phyloP scores from a whole-genome alignment of 1,140 invertebrate genomes.

The Eurosta solidaginis region DNA sequence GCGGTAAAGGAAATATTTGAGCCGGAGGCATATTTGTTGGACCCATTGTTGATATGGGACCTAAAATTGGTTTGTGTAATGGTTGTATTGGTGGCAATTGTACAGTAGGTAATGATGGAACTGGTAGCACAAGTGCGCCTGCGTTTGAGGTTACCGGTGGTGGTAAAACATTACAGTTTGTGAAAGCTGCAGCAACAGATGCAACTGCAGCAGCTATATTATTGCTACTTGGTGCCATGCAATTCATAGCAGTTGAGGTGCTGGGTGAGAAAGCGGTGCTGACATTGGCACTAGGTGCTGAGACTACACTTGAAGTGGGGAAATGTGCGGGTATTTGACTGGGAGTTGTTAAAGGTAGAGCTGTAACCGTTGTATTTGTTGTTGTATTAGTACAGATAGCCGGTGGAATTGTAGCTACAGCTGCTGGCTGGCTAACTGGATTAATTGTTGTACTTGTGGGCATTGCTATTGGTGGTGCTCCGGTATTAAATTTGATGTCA shows the following conservation, averaged over 20 bases:
- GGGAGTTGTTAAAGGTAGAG: conserved; percentile 35
- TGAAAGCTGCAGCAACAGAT: not conserved
- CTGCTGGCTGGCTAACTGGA: conserved; percentile 31
- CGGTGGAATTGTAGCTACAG: not conserved
- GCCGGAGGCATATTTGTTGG: conserved; percentile 38
- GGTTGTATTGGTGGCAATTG: conserved; percentile 33
- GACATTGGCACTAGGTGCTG: conserved; percentile 34
- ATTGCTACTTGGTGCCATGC: conserved; percentile 2
- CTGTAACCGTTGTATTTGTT: conserved; percentile 41
- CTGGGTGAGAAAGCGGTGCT: conserved; percentile 32
- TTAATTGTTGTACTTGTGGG: conserved; percentile 39
- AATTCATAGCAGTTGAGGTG: not conserved
- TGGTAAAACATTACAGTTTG: not conserved
- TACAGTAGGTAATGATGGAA: conserved; percentile 42
- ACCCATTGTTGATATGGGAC: conserved; percentile 42
- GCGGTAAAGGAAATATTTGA: conserved; percentile 43
- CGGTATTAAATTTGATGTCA: conserved; percentile 41
- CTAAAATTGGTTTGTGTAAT: conserved; percentile 37
- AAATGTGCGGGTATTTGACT: conserved; percentile 36
- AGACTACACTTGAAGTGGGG: conserved; percentile 40
- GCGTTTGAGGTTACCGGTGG: conserved; percentile 35
- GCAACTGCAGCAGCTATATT: not conserved
- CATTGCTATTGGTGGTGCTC: conserved; percentile 25
- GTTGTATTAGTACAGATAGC: conserved; percentile 33
- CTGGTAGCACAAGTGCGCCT: conserved; percentile 45